Evolutionary conservation across 2,888 invertebrate genomes (phyloP).

Genomic region (Vandiemenella viatica): DNA sequence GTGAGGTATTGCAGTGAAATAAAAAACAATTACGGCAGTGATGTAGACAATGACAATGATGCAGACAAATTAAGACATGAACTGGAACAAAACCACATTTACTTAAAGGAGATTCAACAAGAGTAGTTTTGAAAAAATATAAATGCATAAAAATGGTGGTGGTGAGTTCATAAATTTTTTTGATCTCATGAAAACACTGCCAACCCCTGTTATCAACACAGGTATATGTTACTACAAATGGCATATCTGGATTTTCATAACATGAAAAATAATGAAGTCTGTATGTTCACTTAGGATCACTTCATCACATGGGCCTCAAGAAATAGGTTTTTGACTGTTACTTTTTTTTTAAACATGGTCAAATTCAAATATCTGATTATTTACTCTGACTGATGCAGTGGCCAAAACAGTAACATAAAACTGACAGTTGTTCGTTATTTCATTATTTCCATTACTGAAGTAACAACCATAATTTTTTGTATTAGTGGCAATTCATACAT

Average conservation of each 20-base stretch:
- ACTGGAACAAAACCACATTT: background rate
- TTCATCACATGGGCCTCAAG: background rate
- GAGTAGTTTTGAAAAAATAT: background rate
- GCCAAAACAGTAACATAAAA: background rate
- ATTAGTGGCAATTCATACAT: background rate
- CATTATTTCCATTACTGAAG: background rate
- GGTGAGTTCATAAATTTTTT: conserved; percentile 3
- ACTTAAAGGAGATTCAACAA: background rate
- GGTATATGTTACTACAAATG: conserved; percentile 10
- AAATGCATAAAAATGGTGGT: background rate
- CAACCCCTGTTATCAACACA: conserved; percentile 5
- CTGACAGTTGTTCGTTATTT: background rate
- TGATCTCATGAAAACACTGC: conserved; percentile 10
- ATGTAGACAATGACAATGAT: too few relatives aligned
- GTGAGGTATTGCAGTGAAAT: background rate
- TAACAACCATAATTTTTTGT: background rate
- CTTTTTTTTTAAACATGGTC: background rate
- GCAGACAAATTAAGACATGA: background rate
- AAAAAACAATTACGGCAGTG: background rate
- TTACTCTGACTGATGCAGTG: background rate
- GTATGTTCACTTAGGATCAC: background rate
- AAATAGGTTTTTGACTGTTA: background rate
- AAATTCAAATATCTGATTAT: background rate
- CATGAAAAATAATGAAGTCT: background rate
- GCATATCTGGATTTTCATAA: conserved; percentile 5